These are phyloP conservation scores for Gymnarchus niloticus DNA, from an alignment of 2,113 vertebrate genomes.

Conservation along the genomic window DNA sequence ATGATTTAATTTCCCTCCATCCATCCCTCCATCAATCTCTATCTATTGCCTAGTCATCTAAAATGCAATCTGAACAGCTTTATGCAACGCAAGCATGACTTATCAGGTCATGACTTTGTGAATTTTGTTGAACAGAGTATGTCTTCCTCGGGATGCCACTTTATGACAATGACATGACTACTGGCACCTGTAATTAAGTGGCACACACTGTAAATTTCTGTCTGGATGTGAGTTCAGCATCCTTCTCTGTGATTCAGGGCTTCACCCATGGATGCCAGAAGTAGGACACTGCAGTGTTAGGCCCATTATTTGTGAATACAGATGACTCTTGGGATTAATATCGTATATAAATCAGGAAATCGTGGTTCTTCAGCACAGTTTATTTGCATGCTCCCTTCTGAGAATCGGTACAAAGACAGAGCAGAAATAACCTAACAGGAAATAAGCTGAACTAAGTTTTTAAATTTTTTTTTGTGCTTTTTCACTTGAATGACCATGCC, in stretches of 20 bases:
- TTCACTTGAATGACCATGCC: conserved; percentile 17
- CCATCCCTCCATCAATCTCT: too few relatives aligned
- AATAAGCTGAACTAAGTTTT: neutral
- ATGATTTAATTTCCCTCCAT: too few relatives aligned
- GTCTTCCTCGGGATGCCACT: neutral
- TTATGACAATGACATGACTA: neutral
- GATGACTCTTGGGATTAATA: conserved; percentile 12
- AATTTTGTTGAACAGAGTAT: neutral
- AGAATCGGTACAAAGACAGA: neutral
- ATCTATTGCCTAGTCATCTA: too few relatives aligned
- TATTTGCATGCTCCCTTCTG: neutral
- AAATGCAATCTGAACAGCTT: neutral
- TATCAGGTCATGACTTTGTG: neutral
- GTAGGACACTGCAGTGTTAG: conserved; percentile 4
- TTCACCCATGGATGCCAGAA: neutral
- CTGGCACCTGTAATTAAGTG: neutral
- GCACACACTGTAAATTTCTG: neutral
- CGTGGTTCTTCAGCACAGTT: neutral
- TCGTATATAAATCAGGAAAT: conserved; percentile 17
- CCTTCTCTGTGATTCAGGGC: neutral
- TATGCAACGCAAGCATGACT: neutral
- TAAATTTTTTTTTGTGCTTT: neutral
- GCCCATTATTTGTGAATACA: neutral
- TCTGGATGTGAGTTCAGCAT: neutral
- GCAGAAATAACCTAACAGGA: neutral